Evolutionary conservation across 2,888 invertebrate genomes (phyloP), one percentile per base, ranked within the genome.

Genomic region (Drosophila helvetica): DNA sequence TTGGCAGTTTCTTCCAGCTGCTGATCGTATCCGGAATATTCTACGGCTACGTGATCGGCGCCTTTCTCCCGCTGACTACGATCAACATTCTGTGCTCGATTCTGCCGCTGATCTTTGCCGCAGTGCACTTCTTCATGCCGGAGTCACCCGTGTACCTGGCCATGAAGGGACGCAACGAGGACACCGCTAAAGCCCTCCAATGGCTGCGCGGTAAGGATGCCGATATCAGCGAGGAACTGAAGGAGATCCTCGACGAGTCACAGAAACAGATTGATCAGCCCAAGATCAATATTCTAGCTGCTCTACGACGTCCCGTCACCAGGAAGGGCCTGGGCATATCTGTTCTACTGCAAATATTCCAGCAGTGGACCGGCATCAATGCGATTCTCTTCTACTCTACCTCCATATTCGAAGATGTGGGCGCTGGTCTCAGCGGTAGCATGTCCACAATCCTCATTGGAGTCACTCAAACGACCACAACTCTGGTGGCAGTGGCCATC

Each of bases 1-100:
- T 98, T 0, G 97, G 97, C 2, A 96, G 96, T 45, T 96, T 95
- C 85, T 97, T 97, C 90, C 98, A 98, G 90, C 92, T 98, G 53
- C 95, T 96, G 93, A 93, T 97, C 45, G 96, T 96, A 0, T 90
- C 95, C 5, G 98, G 98, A 64, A 96, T 98, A 60, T 93, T 97
- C 0, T 93, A 95, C 68, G 93, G 95, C 0, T 97, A 97, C 87
- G 90, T 93, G 1, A 91, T 96, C 1, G 97, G 90, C 6, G 77
- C 79, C 5, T 77, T 58, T 17, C 48, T 81, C 0, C n/a, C 53
- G 1, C 75, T 89, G 1, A 47, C 66, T 9, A 2, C 38, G 2
- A 77, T 86, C 46, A 90, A 86, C 22, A 82, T 91, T 25, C 56
- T 87, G 30, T 85, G 88, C 51, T 83, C 77, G 17, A 61, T 86